Evolutionary conservation across 92 coral and sea anemone species (phyloP).

Genomic region (Bergia puertoricense): DNA sequence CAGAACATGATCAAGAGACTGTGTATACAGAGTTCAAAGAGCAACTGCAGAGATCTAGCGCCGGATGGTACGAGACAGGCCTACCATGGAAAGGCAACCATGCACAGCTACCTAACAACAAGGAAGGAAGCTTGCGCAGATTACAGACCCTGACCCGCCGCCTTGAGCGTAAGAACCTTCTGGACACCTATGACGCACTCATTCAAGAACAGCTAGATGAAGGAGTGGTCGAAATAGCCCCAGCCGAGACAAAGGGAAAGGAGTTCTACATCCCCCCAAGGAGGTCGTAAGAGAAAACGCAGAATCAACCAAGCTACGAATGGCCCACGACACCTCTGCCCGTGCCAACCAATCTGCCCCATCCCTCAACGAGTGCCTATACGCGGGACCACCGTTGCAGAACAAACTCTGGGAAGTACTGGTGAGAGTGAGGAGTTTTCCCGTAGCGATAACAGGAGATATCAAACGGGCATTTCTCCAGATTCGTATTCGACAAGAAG

Average conservation of each 20-base stretch:
- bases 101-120: neutral
- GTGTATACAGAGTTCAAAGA: neutral
- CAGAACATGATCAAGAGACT: neutral
- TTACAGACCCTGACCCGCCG: neutral
- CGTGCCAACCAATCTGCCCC: too few relatives aligned
- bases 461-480: conserved; percentile 43
- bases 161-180: neutral
- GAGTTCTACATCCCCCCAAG: neutral
- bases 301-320: conserved; percentile 38
- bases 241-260: neutral
- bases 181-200: neutral
- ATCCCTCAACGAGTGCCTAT: too few relatives aligned
- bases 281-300: conserved; percentile 17
- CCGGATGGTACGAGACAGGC: conserved; percentile 3
- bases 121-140: neutral
- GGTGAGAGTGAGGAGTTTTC: conserved; percentile 9
- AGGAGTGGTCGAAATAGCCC: neutral
- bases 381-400: too few relatives aligned
- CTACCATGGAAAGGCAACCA: neutral
- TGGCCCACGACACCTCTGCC: conserved; percentile 45
- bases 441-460: neutral
- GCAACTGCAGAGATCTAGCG: neutral
- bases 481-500: conserved; percentile 44
- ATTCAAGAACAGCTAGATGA: conserved; percentile 1
- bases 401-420: neutral